A percentile compares a stretch with the other conserved stretches of the same genome.
Conservation (phyloP, 2,888 invertebrate genomes). For the Chydorus sphaericus region DNA sequence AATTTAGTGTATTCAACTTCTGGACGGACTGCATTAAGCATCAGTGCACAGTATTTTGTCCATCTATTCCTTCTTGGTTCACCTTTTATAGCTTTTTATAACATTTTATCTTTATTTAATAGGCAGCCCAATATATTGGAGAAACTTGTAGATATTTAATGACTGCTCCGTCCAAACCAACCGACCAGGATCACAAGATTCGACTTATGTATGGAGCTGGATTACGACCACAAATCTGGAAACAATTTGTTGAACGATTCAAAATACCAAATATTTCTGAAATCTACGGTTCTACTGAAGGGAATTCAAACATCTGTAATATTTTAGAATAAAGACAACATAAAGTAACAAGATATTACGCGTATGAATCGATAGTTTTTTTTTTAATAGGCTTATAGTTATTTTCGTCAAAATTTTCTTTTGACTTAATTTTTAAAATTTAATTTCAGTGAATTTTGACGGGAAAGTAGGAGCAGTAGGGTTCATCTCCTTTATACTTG, state of each 20-base stretch:
- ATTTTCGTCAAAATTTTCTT: no score
- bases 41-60: slow-evolving; percentile 39
- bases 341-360: no score
- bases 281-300: slow-evolving; percentile 94
- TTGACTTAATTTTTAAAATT: slow-evolving; percentile 17
- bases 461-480: slow-evolving; percentile 89
- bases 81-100: no score
- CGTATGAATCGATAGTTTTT: no score
- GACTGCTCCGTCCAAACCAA: slow-evolving; percentile 50
- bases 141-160: slow-evolving; percentile 81
- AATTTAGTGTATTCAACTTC: slow-evolving; percentile 40
- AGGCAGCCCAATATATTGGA: slow-evolving; percentile 68
- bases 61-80: no score
- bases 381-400: neutral
- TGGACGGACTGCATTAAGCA: slow-evolving; percentile 40
- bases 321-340: no score
- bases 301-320: slow-evolving; percentile 43
- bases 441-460: slow-evolving; percentile 69
- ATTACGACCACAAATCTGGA: slow-evolving; percentile 84
- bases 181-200: slow-evolving; percentile 54
- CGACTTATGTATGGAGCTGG: slow-evolving; percentile 86
- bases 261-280: slow-evolving; percentile 70
- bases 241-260: slow-evolving; percentile 71
- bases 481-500: slow-evolving; percentile 78
- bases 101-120: no score